Conservation (phyloP, 2,797 vertebrate species). For the Brachyrhaphis roseni region DNA sequence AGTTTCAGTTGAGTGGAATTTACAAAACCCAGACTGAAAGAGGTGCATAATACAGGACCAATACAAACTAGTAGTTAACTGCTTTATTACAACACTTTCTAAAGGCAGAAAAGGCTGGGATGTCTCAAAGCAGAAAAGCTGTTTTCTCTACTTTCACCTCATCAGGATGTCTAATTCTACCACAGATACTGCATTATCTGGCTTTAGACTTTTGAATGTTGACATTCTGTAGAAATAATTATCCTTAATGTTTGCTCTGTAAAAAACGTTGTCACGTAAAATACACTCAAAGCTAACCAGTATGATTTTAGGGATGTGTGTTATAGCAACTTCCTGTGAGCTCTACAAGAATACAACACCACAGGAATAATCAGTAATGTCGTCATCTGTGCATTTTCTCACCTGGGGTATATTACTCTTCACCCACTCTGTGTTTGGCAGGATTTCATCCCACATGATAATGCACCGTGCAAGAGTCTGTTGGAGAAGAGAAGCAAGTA, state of each 20-base stretch:
- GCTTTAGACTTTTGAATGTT: not conserved
- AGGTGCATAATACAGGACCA: not conserved
- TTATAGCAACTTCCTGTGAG: not conserved
- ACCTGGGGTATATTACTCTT: conserved; percentile 97
- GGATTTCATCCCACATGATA: conserved; percentile 98
- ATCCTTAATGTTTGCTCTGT: not conserved
- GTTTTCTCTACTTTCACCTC: not conserved
- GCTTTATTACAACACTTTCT: not conserved
- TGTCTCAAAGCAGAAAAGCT: not conserved
- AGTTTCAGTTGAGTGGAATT: not conserved
- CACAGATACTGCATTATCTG: not conserved
- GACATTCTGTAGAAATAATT: not conserved
- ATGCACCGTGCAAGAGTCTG: conserved; percentile 96
- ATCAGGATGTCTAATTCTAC: not conserved
- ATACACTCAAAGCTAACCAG: not conserved
- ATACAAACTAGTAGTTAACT: not conserved
- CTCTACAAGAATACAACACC: not conserved
- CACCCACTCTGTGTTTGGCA: conserved; percentile 95
- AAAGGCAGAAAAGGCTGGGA: not conserved
- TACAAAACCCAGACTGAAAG: not conserved
- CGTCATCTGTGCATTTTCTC: conserved; percentile 53
- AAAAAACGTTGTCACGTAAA: not conserved
- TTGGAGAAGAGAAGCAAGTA: conserved; percentile 6
- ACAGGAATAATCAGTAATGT: conserved; percentile 3
- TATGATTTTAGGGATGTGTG: not conserved